These are phyloP conservation scores for Caerostris extrusa DNA, from an alignment of 1,140 invertebrate species.

Conservation along the genomic window DNA sequence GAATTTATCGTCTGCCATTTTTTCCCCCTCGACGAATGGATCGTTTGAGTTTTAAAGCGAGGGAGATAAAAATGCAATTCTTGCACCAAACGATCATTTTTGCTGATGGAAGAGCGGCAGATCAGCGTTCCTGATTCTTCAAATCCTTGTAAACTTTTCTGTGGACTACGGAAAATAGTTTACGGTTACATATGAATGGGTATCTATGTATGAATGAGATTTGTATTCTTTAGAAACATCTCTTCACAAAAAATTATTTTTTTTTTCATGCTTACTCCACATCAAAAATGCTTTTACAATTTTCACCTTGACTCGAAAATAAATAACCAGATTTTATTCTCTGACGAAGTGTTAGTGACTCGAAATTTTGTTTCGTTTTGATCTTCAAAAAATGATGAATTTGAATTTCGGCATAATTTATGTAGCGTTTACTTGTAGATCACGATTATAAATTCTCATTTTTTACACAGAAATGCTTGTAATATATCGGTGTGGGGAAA, in stretches of 20 bases:
- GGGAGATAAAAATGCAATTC: conserved; percentile 62
- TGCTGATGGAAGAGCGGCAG: conserved; percentile 34
- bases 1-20: conserved; percentile 70
- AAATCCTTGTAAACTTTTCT: conserved; percentile 55
- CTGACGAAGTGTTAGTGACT: neutral
- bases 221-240: conserved; percentile 30
- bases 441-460: too few species aligned
- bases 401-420: too few species aligned
- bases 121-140: conserved; percentile 27
- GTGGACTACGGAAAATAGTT: conserved; percentile 29
- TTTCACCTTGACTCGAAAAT: conserved; percentile 4
- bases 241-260: conserved; percentile 6
- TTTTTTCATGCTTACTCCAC: neutral
- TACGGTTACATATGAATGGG: conserved; percentile 43
- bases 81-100: conserved; percentile 62
- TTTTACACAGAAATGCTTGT: too few species aligned
- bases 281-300: neutral
- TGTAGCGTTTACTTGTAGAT: too few species aligned
- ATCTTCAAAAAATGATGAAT: too few species aligned
- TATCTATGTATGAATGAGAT: conserved; percentile 23
- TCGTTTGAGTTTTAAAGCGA: conserved; percentile 64
- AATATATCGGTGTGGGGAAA: too few species aligned
- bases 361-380: neutral
- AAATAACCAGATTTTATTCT: neutral
- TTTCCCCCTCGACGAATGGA: conserved; percentile 35